Evolutionary conservation across 2,797 vertebrate genomes (phyloP).

Genomic region (Corythornis leucogaster): DNA sequence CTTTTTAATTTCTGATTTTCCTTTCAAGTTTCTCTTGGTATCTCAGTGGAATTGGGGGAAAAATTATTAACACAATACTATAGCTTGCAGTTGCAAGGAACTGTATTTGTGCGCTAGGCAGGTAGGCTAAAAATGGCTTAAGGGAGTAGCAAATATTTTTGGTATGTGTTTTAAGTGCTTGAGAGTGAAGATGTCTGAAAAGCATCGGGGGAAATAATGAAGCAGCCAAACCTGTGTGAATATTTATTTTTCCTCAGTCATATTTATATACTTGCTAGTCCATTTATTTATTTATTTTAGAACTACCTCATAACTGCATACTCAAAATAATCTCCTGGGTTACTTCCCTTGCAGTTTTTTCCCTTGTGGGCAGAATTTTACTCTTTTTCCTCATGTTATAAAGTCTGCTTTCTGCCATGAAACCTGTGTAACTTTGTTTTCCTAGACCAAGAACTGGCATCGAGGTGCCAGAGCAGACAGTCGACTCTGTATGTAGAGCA

Average conservation of each 20-base stretch:
- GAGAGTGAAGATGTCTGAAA: constrained; percentile 46
- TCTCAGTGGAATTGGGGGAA: constrained; percentile 8
- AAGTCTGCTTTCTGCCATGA: background rate
- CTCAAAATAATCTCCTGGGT: constrained; percentile 10
- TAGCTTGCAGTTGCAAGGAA: constrained; percentile 5
- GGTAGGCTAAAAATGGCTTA: constrained; percentile 67
- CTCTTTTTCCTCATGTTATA: background rate
- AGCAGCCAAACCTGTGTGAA: background rate
- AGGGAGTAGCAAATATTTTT: constrained; percentile 60
- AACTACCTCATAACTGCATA: background rate
- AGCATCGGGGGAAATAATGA: constrained; percentile 36
- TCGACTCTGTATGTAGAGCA: background rate
- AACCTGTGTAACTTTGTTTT: background rate
- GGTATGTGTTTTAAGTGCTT: constrained; percentile 56
- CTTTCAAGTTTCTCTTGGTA: constrained; percentile 56
- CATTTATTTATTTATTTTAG: background rate
- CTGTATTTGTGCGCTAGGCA: constrained; percentile 36
- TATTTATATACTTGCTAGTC: constrained; percentile 22
- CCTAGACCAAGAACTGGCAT: background rate
- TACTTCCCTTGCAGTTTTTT: constrained; percentile 2
- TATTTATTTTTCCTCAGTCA: constrained; percentile 56
- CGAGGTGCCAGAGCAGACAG: background rate
- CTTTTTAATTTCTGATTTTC: constrained; percentile 59
- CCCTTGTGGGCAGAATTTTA: background rate
- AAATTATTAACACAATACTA: constrained; percentile 55